These are phyloP conservation scores for Zaprionus lineosus DNA, from an alignment of 2,888 invertebrate genomes.

Conservation along the genomic window DNA sequence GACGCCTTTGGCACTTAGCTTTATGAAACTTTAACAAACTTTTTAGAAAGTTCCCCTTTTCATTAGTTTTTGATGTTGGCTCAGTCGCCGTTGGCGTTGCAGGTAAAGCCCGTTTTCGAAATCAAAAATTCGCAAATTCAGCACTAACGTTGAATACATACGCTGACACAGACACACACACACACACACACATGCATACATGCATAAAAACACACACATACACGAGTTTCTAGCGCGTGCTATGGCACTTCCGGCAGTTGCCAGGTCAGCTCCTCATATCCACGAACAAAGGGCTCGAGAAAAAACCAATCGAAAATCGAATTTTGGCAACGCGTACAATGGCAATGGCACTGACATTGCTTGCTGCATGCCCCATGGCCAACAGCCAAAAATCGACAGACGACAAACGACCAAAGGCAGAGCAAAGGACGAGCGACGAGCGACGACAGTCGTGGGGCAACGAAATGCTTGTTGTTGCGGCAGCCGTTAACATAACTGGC, in stretches of 20 bases:
- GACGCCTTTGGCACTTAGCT: constrained; percentile 37
- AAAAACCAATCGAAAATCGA: constrained; percentile 67
- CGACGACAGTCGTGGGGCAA: no score
- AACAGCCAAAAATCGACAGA: neutral
- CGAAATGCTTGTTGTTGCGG: constrained; percentile 21
- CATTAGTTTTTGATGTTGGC: constrained; percentile 27
- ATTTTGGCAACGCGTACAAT: constrained; percentile 55
- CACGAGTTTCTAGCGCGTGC: constrained; percentile 17
- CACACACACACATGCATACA: constrained; percentile 14
- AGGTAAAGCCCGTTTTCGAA: constrained; percentile 17
- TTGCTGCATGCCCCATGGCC: constrained; percentile 11
- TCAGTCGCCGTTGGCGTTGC: constrained; percentile 25
- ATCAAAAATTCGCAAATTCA: constrained; percentile 65
- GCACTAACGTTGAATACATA: no score
- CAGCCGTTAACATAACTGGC: constrained; percentile 3
- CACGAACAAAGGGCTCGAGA: constrained; percentile 32
- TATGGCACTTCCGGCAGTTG: constrained; percentile 23
- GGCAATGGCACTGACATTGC: constrained; percentile 65
- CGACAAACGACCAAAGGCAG: no score
- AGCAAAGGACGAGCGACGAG: no score
- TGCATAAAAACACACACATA: constrained; percentile 18
- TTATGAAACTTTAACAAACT: constrained; percentile 44
- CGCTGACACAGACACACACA: constrained; percentile 26
- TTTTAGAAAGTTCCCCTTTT: constrained; percentile 12
- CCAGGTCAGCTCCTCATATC: constrained; percentile 10